Evolutionary conservation across 2,113 vertebrate species (phyloP), one percentile per base, ranked within the genome.

Genomic region (Bothrops jararaca): DNA sequence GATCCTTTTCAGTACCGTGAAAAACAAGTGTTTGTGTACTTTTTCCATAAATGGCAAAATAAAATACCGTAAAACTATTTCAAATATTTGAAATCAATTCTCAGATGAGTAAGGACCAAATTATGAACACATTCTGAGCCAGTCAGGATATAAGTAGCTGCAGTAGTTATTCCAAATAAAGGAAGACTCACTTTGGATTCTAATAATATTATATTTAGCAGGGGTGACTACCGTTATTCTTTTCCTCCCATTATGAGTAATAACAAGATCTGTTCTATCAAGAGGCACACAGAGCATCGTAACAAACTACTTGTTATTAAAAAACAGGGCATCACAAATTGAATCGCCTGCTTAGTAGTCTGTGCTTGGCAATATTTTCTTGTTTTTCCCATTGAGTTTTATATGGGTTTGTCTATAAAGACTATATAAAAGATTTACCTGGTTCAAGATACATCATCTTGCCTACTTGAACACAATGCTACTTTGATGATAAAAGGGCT

Each of bases 101-200:
- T 93, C 0, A 0, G 85, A 89, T 89, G 23, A n/a, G 2, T 89
- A 69, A 86, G 34, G 13, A 60, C 86, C 39, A 89, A 96, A 95
- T 89, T 95, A 89, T 64, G 88, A n/a, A 45, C 18, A 15, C 24
- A 89, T 86, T 74, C 89, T 88, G 22, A 87, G 85, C 53, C 87
- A 1, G 2, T 85, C 89, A n/a, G 60, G 85, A n/a, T n/a, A 22
- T 90, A 91, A 90, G 95, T 94, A 92, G 88, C 94, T 92, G 85
- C 69, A 94, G 90, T 92, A 89, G 42, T 64, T 94, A 93, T 92
- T 92, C 95, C 94, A 93, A 93, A 95, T 91, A 95, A 96, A 95
- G 93, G 89, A 95, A 95, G 74, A 58, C 92, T 85, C 39, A n/a
- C 92, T 90, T 48, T 88, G n/a, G 86, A 94, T 87, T 95, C 94